These are phyloP conservation scores for Escarpia spicata DNA, from an alignment of 2,888 invertebrate genomes.

Conservation along the genomic window DNA sequence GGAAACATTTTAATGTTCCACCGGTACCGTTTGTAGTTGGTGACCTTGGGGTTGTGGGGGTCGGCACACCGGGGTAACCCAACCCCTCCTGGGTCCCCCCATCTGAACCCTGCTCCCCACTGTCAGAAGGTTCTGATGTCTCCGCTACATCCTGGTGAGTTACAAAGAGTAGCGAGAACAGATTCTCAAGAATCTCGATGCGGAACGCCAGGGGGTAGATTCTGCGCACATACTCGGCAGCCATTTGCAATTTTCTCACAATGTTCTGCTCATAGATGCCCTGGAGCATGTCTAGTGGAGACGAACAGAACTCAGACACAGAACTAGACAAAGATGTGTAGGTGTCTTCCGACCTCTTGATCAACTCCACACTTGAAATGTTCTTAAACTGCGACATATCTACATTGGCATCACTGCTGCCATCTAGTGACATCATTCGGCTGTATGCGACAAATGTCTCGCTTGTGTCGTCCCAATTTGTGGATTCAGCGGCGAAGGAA, in stretches of 20 bases:
- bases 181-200: constrained; percentile 76
- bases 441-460: not conserved
- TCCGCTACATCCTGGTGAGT: constrained; percentile 72
- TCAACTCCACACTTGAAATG: not conserved
- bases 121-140: constrained; percentile 22
- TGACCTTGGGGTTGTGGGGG: not conserved
- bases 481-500: not conserved
- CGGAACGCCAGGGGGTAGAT: constrained; percentile 57
- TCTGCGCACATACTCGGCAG: not conserved
- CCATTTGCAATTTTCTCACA: constrained; percentile 3
- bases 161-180: constrained; percentile 78
- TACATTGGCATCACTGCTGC: not conserved
- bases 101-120: constrained; percentile 38
- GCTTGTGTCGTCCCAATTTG: not conserved
- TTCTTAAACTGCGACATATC: not conserved
- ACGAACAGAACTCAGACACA: not conserved
- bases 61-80: not conserved
- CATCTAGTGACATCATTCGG: not conserved
- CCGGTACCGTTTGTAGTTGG: not conserved
- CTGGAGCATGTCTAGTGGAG: not conserved
- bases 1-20: not conserved
- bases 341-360: not conserved
- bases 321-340: not conserved
- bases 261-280: not conserved
- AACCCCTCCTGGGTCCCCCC: not conserved